phyloP scores from a whole-genome alignment of 1,140 invertebrate genomes.

The Cryptotermes secundus region DNA sequence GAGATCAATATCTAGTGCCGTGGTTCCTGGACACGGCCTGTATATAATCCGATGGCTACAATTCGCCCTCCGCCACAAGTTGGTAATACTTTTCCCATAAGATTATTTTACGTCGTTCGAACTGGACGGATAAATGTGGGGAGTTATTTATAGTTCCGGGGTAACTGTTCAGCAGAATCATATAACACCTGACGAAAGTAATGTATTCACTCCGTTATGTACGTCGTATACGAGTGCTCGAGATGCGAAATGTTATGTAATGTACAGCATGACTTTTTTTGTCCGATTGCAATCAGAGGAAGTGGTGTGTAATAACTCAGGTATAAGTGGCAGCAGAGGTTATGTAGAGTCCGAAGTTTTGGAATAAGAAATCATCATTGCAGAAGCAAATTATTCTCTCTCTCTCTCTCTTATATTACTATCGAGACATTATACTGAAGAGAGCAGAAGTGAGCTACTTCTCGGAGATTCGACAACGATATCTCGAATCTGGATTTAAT shows the following conservation, averaged over 20 bases:
- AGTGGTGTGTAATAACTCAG: too few relatives aligned
- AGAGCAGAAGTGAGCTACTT: too few relatives aligned
- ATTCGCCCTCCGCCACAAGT: not conserved
- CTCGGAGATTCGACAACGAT: too few relatives aligned
- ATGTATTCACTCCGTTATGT: not conserved
- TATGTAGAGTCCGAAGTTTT: too few relatives aligned
- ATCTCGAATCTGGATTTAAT: too few relatives aligned
- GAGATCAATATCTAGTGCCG: not conserved
- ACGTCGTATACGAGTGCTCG: not conserved
- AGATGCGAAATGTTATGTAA: not conserved
- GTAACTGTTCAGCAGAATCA: not conserved
- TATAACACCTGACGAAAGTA: not conserved
- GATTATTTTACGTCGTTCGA: not conserved
- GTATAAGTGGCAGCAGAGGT: too few relatives aligned
- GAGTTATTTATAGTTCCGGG: not conserved
- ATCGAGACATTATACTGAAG: too few relatives aligned
- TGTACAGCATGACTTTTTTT: too few relatives aligned
- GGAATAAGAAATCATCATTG: too few relatives aligned
- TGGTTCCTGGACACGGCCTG: not conserved
- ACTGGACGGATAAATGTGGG: not conserved
- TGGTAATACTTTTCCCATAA: not conserved
- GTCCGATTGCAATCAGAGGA: too few relatives aligned
- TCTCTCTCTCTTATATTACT: too few relatives aligned
- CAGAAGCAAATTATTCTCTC: too few relatives aligned
- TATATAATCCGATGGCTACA: not conserved